A percentile compares a stretch with the other conserved stretches of the same genome.
Evolutionary conservation across 1,140 invertebrate genomes (phyloP).

Genomic region (Cydia pomonella): DNA sequence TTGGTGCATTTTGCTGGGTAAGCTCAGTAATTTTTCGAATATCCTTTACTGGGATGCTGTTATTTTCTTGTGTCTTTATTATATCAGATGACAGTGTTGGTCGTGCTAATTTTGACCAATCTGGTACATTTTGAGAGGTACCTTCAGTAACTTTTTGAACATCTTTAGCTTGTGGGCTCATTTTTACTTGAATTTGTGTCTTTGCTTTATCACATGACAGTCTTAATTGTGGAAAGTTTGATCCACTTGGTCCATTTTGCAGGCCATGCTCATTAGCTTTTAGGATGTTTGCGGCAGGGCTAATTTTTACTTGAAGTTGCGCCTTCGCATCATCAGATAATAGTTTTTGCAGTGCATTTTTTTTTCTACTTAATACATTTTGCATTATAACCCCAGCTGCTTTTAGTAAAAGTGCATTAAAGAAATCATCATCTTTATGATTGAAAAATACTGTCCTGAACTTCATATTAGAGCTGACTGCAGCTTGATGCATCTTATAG

Average conservation of each 20-base stretch:
- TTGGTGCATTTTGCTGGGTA: no score
- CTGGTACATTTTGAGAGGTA: not conserved
- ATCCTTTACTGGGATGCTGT: no score
- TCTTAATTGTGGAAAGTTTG: no score
- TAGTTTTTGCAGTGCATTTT: not conserved
- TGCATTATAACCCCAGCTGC: not conserved
- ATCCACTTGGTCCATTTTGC: no score
- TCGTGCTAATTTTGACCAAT: not conserved
- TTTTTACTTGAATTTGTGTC: not conserved
- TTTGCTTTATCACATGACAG: no score
- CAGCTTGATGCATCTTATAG: not conserved
- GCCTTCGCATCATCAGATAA: not conserved
- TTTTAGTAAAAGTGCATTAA: constrained; percentile 8
- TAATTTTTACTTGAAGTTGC: no score
- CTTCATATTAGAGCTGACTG: not conserved
- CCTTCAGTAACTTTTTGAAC: not conserved
- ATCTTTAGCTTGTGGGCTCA: not conserved
- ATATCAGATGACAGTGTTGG: no score
- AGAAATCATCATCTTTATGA: not conserved
- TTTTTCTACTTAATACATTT: not conserved
- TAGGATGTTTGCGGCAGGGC: no score
- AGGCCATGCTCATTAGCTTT: no score
- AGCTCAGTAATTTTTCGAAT: no score
- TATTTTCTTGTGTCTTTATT: no score
- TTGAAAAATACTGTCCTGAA: constrained; percentile 15